Base-by-base conservation (phyloP, 2,888 invertebrate species). In the Trissoscelio sp. region DNA sequence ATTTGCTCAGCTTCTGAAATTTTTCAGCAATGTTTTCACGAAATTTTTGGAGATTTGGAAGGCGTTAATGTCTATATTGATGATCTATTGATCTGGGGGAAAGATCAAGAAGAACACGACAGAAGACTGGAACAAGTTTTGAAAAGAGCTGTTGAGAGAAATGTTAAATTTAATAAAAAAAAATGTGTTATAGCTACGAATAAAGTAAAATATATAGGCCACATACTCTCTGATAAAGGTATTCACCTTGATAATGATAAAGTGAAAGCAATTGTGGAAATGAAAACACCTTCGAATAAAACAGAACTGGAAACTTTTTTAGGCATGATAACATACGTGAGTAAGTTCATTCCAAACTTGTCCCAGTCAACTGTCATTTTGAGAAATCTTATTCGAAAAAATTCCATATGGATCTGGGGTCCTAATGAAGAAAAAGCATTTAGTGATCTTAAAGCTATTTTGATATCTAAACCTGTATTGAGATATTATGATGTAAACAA, bases 51-150 rank as follows among this genome's bases (percentile, higher is more conserved):
- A n/a, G 82, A 82, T 42, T 48, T 87, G 1, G 64, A 79, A 51
- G 87, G 86, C 20, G 84, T 86, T n/a, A 80, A 73, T 31, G 74
- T 82, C 3, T 85, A 85, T 74, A 81, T 87, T 31, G 87, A 89
- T 79, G 87, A 88, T 78, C 67, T 88, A 9, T 57, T 88, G 20
- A 64, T 88, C 12, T 86, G 75, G 48, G 84, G 85, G 11, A 37
- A 46, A 39, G 9, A 20, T 60, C 12, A 57, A 51, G 22, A 31
- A 46, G 42, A 51, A 22, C 53, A 53, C 7, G 11, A 53, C 9
- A 7, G 16, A 31, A 28, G 11, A 20, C 31, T 53, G 9, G n/a
- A 53, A 1, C 42, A 66, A 58, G 81, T 37, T 6, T 37, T 37
- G 37, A 4, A 11, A 11, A 37, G 37, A 37, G 37, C 37, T 11